A percentile compares a stretch with the other conserved stretches of the same genome.
These are phyloP conservation scores for Carcina quercana DNA, from an alignment of 2,888 invertebrate species.

Conservation along the genomic window DNA sequence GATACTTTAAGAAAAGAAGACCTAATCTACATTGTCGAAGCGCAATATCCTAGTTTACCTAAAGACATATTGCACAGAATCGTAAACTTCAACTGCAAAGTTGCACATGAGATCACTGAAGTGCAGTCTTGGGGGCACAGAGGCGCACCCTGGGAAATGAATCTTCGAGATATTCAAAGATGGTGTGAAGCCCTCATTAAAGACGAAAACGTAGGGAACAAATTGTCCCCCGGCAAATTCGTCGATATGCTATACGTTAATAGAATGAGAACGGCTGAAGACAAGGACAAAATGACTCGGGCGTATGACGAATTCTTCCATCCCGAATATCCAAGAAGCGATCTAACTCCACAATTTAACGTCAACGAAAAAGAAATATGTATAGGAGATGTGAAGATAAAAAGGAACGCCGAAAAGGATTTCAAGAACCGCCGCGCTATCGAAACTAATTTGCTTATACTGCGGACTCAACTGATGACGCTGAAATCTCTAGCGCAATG, in stretches of 20 bases:
- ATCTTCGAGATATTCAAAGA: constrained; percentile 93
- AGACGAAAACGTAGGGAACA: constrained; percentile 33
- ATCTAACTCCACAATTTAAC: constrained; percentile 71
- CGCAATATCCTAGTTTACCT: constrained; percentile 78
- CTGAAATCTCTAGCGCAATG: constrained; percentile 90
- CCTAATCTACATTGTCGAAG: constrained; percentile 77
- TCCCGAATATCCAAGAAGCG: constrained; percentile 62
- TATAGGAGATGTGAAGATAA: constrained; percentile 77
- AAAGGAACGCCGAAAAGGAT: constrained; percentile 50
- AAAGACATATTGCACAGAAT: constrained; percentile 78
- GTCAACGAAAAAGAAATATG: constrained; percentile 74
- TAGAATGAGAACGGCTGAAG: constrained; percentile 87
- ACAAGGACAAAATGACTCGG: constrained; percentile 80
- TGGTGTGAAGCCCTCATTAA: constrained; percentile 88
- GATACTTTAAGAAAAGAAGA: constrained; percentile 79
- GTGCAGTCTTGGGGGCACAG: constrained; percentile 81
- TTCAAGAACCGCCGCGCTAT: constrained; percentile 44
- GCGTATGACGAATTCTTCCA: constrained; percentile 64
- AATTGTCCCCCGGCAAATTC: constrained; percentile 72
- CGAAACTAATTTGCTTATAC: constrained; percentile 56
- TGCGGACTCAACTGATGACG: constrained; percentile 76
- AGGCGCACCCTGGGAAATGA: constrained; percentile 98
- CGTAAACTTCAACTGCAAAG: constrained; percentile 83
- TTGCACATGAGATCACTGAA: constrained; percentile 78
- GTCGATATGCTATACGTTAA: constrained; percentile 89